Conservation (phyloP, 1,140 invertebrate species). For the Polypedilum vanderplanki region DNA sequence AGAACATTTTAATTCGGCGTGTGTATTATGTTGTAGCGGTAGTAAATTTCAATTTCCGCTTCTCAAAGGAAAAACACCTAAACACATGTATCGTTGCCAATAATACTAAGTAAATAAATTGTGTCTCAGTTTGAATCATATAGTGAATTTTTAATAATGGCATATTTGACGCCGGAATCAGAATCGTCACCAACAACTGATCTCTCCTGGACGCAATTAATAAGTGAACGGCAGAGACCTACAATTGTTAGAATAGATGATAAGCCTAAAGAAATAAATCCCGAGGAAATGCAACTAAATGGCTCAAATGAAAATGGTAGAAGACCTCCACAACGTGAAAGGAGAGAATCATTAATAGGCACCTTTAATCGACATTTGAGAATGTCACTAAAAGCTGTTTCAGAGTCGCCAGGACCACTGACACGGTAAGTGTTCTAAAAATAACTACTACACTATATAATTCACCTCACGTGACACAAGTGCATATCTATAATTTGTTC, state of each 20-base stretch:
- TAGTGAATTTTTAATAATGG: background rate
- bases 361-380: slow-evolving; percentile 49
- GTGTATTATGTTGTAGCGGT: background rate
- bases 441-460: background rate
- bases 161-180: background rate
- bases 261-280: slow-evolving; percentile 24
- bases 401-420: slow-evolving; percentile 41
- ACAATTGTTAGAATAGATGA: slow-evolving; percentile 29
- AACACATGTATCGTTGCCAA: too few relatives aligned
- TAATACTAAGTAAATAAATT: too few relatives aligned
- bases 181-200: background rate
- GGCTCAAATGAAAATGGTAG: slow-evolving; percentile 11
- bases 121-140: too few relatives aligned
- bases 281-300: slow-evolving; percentile 7
- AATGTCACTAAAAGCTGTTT: slow-evolving; percentile 46
- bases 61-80: too few relatives aligned
- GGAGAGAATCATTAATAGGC: slow-evolving; percentile 45
- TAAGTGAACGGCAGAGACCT: background rate
- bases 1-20: background rate
- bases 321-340: slow-evolving; percentile 32
- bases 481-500: background rate
- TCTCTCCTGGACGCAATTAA: background rate
- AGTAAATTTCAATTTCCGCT: too few relatives aligned
- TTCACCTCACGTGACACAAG: background rate
- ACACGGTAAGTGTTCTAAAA: slow-evolving; percentile 38